Evolutionary conservation across 1,140 invertebrate species (phyloP), one percentile per base, ranked within the genome.

Genomic region (Cherax destructor): DNA sequence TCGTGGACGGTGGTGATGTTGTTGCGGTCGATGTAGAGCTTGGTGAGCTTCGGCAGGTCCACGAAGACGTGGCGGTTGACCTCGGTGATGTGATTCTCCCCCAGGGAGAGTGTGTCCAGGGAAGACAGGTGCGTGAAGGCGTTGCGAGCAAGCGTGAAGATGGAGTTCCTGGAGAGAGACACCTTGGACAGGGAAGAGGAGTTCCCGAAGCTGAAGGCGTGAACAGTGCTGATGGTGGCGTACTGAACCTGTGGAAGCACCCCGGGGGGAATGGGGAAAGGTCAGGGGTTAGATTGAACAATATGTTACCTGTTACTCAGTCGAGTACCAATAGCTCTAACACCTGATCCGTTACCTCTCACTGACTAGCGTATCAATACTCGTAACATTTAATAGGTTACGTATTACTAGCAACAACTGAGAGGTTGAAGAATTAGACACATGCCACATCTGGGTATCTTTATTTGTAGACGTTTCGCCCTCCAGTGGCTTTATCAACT

Each of bases 1-100:
- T 97, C 96, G 91, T 96, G 96, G 77, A 97, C 94, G 13, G 95
- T 95, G n/a, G 96, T 96, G 80, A 97, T 96, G 93, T 97, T 96
- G 94, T 97, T 97, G 30, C 95, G 95, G 83, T 96, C 96, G 52
- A 97, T 94, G 91, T 95, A 95, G 16, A 98, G 94, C 80, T 96
- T 95, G 83, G 95, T 95, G 83, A 97, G 94, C n/a, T 95, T 95
- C 0, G 96, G 96, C 30, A 97, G 93, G 93, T 96, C 96, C 4
- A 96, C 95, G 94, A 98, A 97, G 0, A 96, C 96, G 91, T 96
- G 95, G 74, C 96, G 95, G 88, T 96, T 96, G 78, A 97, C 96
- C 94, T 97, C 96, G 3, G 95, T 94, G 76, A 97, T 96, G 92
- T 95, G 95, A 94, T 97, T 97, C 80, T 96, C 96, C 88, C 96